Evolutionary conservation across 2,113 vertebrate species (phyloP), one percentile per base, ranked within the genome.

Genomic region (Pao palembangensis): DNA sequence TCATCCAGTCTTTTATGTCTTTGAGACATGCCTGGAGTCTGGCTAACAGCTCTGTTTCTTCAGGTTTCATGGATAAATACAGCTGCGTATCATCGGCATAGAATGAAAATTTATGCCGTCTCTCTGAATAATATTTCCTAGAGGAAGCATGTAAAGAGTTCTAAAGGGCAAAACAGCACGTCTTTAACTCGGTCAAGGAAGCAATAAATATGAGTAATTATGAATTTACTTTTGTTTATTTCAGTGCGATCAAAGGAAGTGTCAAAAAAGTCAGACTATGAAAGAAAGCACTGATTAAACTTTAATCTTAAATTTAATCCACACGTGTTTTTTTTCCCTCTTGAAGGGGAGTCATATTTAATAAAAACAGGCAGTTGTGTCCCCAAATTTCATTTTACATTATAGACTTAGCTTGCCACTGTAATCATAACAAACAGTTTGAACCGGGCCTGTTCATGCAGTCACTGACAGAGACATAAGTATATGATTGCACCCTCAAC

Each of bases 401-500:
- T 51, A 58, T 57, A 56, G 61, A 61, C 61, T 73, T 81, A 58
- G 48, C 64, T 80, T 61, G 49, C 15, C 18, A 11, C 38, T 25
- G 14, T 64, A 57, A 71, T 56, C 63, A 68, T 63, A 43, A 43
- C 58, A 51, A 52, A 63, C 34, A 44, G 31, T 67, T 68, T 75
- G 75, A 61, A 77, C 52, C 13, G 15, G 17, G n/a, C 60, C 7
- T 81, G 68, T 80, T 73, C 67, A 46, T 56, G 50, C 48, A 76
- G 66, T 61, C 62, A 47, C 31, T 43, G 57, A n/a, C 58, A 62
- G 56, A 80, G 52, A 76, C 61, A 64, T 57, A 46, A 71, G 59
- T 62, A 57, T 54, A 64, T 52, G 23, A 59, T 68, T 67, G 61
- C 73, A 61, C 48, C 55, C 72, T 76, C 70, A 61, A 61, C 79